Evolutionary conservation across 2,113 vertebrate genomes (phyloP).

Genomic region (Verasper variegatus): DNA sequence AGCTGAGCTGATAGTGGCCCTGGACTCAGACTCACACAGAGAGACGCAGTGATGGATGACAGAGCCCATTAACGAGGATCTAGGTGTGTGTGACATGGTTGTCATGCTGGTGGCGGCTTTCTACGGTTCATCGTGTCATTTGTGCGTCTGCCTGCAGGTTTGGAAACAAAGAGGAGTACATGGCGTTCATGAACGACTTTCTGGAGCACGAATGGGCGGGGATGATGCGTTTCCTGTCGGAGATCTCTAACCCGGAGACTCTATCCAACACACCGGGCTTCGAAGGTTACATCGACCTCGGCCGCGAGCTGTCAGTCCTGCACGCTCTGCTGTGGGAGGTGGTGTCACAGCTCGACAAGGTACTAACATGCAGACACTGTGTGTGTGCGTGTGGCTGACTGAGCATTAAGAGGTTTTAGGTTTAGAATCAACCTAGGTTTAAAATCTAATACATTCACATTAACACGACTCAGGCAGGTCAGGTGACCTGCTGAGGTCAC

Average conservation of each 20-base stretch:
- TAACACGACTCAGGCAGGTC: too few species aligned
- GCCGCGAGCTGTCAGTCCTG: constrained; percentile 93
- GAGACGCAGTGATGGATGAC: too few species aligned
- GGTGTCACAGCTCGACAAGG: constrained; percentile 96
- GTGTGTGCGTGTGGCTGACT: too few species aligned
- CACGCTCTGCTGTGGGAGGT: constrained; percentile 96
- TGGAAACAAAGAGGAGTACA: constrained; percentile 98
- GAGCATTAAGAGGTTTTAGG: too few species aligned
- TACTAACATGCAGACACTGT: constrained; percentile 64
- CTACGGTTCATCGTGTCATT: too few species aligned
- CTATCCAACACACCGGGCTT: constrained; percentile 93
- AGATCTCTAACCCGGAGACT: constrained; percentile 94
- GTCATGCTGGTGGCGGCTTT: too few species aligned
- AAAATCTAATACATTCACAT: too few species aligned
- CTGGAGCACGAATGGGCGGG: constrained; percentile 96
- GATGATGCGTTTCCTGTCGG: constrained; percentile 95
- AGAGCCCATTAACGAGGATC: too few species aligned
- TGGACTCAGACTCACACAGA: neutral
- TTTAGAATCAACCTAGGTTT: too few species aligned
- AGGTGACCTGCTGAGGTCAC: neutral
- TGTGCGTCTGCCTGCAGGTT: constrained; percentile 82
- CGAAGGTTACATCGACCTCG: constrained; percentile 96
- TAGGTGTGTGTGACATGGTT: too few species aligned
- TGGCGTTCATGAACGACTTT: constrained; percentile 99
- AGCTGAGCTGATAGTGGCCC: too few species aligned